Base-by-base conservation (phyloP, 2,113 vertebrate species). In the Cichladusa arquata region DNA sequence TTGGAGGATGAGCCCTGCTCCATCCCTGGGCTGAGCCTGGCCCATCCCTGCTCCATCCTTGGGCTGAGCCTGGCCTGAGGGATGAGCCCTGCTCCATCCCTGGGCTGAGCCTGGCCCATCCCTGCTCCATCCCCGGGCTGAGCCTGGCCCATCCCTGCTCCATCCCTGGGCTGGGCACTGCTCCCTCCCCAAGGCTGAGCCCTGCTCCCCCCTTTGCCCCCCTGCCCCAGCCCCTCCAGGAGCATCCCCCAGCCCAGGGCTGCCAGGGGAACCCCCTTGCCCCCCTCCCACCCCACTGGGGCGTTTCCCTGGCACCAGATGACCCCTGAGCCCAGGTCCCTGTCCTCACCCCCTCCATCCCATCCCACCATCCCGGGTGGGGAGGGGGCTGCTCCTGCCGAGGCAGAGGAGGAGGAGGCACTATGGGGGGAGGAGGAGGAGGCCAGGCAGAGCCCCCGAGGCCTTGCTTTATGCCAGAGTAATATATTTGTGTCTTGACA, bases 391-490 rank as follows among this genome's bases (percentile, higher is more conserved):
- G 44, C 51, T 76, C 38, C 76, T n/a, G 76, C 77, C 0, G 47
- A 25, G 65, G 72, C n/a, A 38, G 62, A 40, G 73, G 44, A 44
- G 44, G 45, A 38, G 61, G 80, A 14, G 20, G 40, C 70, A 12
- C 24, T 0, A 12, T 6, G 38, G 5, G 38, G 44, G 54, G 50
- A 62, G 34, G 38, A 42, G 24, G 42, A 53, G 67, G 77, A 50
- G 64, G 66, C 57, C 4, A 6, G 66, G 44, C 3, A 65, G 73
- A 56, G 79, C 71, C 44, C 79, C 60, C 5, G 38, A 61, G 93
- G 88, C 79, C 74, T 34, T 19, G 86, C 88, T 94, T 81, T 78
- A 15, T 23, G 86, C 80, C 83, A 60, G 77, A 88, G 87, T 67
- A 70, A 61, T 53, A 26, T 40, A 50, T 88, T 31, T 5, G 54